These are phyloP conservation scores for Heterotilapia buettikoferi DNA, from an alignment of 2,113 vertebrate species.

Conservation along the genomic window DNA sequence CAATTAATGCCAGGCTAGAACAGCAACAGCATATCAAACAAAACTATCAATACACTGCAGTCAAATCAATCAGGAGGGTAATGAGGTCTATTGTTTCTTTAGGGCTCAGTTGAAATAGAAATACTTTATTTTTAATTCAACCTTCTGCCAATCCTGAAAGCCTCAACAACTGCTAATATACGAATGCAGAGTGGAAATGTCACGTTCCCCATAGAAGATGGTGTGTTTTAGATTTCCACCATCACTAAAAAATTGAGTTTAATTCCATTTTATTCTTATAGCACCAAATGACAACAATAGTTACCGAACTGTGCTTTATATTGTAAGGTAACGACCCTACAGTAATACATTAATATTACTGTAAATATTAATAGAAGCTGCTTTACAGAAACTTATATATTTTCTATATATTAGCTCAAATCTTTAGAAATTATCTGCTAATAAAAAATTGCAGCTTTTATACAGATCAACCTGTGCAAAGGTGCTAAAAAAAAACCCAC, in stretches of 20 bases:
- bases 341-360: not conserved
- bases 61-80: not conserved
- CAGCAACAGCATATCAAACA: not conserved
- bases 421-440: not conserved
- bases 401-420: not conserved
- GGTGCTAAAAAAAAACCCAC: rapidly evolving
- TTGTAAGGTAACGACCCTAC: not conserved
- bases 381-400: not conserved
- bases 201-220: not conserved
- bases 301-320: not conserved
- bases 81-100: not conserved
- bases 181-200: not conserved
- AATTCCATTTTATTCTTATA: not conserved
- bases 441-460: not conserved
- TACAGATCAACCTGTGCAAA: not conserved
- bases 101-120: not conserved
- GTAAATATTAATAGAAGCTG: not conserved
- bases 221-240: not conserved
- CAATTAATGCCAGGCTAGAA: not conserved
- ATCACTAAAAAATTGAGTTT: not conserved
- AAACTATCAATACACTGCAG: not conserved
- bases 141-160: not conserved
- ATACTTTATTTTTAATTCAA: not conserved
- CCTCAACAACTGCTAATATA: not conserved
- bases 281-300: not conserved